Evolutionary conservation across 2,888 invertebrate genomes (phyloP), one percentile per base, ranked within the genome.

Genomic region (Cistogaster globosa): DNA sequence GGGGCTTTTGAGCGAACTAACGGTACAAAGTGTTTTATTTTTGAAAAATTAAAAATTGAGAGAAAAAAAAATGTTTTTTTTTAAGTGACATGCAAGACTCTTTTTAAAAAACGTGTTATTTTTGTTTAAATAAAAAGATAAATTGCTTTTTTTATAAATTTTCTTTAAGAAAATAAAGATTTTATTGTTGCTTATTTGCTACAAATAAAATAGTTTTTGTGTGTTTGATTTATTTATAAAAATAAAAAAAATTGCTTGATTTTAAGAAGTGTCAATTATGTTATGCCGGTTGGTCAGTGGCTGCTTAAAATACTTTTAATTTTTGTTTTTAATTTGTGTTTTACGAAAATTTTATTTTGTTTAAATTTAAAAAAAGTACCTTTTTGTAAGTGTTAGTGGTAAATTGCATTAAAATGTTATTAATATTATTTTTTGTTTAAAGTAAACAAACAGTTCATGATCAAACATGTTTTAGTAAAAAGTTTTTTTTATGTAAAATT

Each of bases 241-340:
- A 32, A 45, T 18, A 57, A 57, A 67, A 67, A 48, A 26, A 32
- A 53, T 57, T 57, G 48, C 22, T 57, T 48, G 16, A 45, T 57
- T 76, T 48, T 11, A 38, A 12, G 4, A 42, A 48, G 22, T 76
- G 2, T 58, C 8, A 14, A 18, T 55, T 32, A 51, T 60, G 51
- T 62, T 53, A 63, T 55, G 57, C 65, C 79, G 79, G 71, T 38
- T n/a, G 48, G 4, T 53, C 60, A 45, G 58, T 62, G 67, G 60
- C 60, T 53, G 11, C 45, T 32, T 36, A 18, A 12, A 18, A 32
- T 18, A 45, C n/a, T 16, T 55, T 58, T 20, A n/a, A 1, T 45
- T 32, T 58, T 51, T 22, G 0, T 53, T 22, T 53, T 18, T 20
- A 8, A 45, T 45, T 53, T 32, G 42, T 42, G 42, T 42, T 12